Evolutionary conservation across 2,797 vertebrate genomes (phyloP).

Genomic region (Buceros bicornis): DNA sequence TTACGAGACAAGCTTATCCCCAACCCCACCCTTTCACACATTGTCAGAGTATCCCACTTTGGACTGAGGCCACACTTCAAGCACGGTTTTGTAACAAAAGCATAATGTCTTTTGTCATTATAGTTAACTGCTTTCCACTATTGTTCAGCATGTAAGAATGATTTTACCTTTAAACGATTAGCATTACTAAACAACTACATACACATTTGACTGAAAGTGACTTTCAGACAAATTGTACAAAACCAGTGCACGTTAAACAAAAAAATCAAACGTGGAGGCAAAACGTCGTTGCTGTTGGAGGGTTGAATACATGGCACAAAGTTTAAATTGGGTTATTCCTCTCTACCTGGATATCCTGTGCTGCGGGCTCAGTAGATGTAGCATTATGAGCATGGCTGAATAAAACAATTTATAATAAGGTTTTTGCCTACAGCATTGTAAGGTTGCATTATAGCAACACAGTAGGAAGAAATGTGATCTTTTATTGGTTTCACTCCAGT

Average conservation of each 20-base stretch:
- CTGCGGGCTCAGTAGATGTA: background rate
- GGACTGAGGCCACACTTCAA: background rate
- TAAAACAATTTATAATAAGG: constrained; percentile 41
- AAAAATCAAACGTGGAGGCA: background rate
- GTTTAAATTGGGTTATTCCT: background rate
- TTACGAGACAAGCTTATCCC: background rate
- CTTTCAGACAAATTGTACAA: background rate
- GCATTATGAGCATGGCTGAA: constrained; percentile 35
- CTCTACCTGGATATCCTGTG: constrained; percentile 5
- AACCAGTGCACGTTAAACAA: background rate
- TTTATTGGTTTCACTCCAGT: constrained; percentile 6
- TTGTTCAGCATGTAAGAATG: background rate
- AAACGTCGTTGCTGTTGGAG: background rate
- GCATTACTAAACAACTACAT: background rate
- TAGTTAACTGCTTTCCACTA: background rate
- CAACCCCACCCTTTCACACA: background rate
- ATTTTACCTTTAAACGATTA: constrained; percentile 21
- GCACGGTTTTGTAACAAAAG: background rate
- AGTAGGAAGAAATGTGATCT: constrained; percentile 54
- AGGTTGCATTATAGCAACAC: background rate
- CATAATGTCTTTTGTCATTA: constrained; percentile 8
- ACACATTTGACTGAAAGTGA: background rate
- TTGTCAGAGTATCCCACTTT: background rate
- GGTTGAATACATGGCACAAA: background rate
- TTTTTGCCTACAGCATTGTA: background rate